A percentile compares a stretch with the other conserved stretches of the same genome.
These are phyloP conservation scores for Pangasius sanitwongsei DNA, from an alignment of 2,797 vertebrate genomes.

Conservation along the genomic window DNA sequence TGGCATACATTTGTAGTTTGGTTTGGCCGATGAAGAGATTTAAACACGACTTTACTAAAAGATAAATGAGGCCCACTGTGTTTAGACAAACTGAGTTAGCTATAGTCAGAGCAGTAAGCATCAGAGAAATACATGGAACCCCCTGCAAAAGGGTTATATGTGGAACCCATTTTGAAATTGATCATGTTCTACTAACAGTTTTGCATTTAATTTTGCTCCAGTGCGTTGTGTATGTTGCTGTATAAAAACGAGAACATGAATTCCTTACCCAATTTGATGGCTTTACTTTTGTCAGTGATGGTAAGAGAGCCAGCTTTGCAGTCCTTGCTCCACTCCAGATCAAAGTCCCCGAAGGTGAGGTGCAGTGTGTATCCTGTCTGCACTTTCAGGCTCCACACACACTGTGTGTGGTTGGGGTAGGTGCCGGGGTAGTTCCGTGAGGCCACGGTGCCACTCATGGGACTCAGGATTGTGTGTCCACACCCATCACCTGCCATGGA, in stretches of 20 bases:
- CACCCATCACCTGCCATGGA: conserved; percentile 80
- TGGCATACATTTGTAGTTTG: background rate
- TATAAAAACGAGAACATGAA: background rate
- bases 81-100: background rate
- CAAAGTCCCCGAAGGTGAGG: conserved; percentile 83
- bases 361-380: conserved; percentile 71
- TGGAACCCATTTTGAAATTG: background rate
- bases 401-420: conserved; percentile 81
- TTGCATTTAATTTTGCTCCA: background rate
- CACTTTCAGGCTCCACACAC: conserved; percentile 77
- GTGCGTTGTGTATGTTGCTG: background rate
- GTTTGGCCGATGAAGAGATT: background rate
- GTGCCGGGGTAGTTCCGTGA: conserved; percentile 87
- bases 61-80: background rate
- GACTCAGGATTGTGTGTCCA: conserved; percentile 77
- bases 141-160: background rate
- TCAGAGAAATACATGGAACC: background rate
- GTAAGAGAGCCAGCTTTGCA: conserved; percentile 80
- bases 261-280: conserved; percentile 72
- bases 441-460: conserved; percentile 82
- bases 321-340: conserved; percentile 77
- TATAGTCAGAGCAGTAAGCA: background rate
- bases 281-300: conserved; percentile 68
- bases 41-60: background rate
- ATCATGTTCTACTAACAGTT: background rate